Evolutionary conservation across 2,113 vertebrate genomes (phyloP), one percentile per base, ranked within the genome.

Genomic region (Telmatochromis sp.): DNA sequence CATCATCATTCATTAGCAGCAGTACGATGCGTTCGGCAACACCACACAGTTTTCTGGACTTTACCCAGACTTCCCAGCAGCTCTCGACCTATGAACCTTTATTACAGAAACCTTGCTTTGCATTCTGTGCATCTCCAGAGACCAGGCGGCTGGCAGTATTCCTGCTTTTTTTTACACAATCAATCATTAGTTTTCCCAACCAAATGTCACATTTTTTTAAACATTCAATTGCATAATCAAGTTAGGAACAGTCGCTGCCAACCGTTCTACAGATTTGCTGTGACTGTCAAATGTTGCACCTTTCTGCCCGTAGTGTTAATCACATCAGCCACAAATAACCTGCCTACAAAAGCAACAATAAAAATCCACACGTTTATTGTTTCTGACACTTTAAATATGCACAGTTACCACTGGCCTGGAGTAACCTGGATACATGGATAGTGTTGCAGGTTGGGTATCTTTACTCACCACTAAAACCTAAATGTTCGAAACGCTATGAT

Each of bases 11-110:
- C 2, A 42, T 42, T 42, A 42, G n/a, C 1, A 26, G 65, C 8
- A 70, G 40, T 19, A 19, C 0, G 70, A 75, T 47, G 40, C 9
- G 1, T 75, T 45, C 9, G 0, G 4, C 23, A 28, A 19, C 14
- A 28, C 40, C 70, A 47, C 40, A 75, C 13, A 26, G 21, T 45
- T 73, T 9, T 47, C 14, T 26, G 13, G 21, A 73, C 68, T 75
- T 75, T 47, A 42, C 9, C 4, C 68, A 47, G 23, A 75, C 40
- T 75, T 75, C 23, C 70, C 9, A 26, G 26, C 70, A 13, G 70
- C 26, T 31, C 42, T 78, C 6, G 4, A 19, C 42, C 70, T 19
- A 1, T 2, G 26, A 78, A 78, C 26, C 15, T 49, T 49, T 49
- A 49, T 49, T 78, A 0, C 4, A 49, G 4, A 78, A 31, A 78